Evolutionary conservation across 2,113 vertebrate genomes (phyloP).

Genomic region (Amphiprion ocellaris): DNA sequence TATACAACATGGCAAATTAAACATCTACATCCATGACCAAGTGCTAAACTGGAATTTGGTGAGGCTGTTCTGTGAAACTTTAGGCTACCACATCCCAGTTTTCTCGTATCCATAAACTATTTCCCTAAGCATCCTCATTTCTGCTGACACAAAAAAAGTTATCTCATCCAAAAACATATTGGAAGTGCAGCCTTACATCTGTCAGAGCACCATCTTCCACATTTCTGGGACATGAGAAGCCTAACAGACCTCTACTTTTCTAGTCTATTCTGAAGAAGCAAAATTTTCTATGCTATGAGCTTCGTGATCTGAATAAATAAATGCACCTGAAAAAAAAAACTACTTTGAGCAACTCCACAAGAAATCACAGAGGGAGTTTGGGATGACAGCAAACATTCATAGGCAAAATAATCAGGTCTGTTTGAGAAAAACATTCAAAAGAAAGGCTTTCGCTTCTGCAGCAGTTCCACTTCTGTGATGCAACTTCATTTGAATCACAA

Average conservation of each 20-base stretch:
- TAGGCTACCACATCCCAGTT: too few relatives aligned
- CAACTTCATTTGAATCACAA: constrained; percentile 75
- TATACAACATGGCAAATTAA: too few relatives aligned
- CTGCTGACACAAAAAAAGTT: too few relatives aligned
- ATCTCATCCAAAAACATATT: too few relatives aligned
- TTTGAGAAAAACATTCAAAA: constrained; percentile 7
- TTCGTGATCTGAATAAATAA: constrained; percentile 28
- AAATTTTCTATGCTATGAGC: constrained; percentile 29
- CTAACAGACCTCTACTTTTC: constrained; percentile 4
- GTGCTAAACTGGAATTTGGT: too few relatives aligned
- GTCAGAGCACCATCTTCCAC: neutral
- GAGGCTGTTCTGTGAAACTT: too few relatives aligned
- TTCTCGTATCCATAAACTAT: too few relatives aligned
- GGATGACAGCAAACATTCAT: constrained; percentile 51
- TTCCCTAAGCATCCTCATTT: neutral
- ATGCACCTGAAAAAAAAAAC: constrained; percentile 40
- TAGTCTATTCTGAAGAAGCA: neutral
- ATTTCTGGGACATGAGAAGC: neutral
- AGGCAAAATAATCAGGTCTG: constrained; percentile 39
- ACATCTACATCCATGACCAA: too few relatives aligned
- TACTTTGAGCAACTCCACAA: constrained; percentile 25
- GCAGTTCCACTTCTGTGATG: constrained; percentile 41
- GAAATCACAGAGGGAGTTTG: constrained; percentile 24
- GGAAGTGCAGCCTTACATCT: neutral
- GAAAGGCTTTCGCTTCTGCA: constrained; percentile 32